These are phyloP conservation scores for Tipula lateralis DNA, from an alignment of 2,888 invertebrate species.

Conservation along the genomic window DNA sequence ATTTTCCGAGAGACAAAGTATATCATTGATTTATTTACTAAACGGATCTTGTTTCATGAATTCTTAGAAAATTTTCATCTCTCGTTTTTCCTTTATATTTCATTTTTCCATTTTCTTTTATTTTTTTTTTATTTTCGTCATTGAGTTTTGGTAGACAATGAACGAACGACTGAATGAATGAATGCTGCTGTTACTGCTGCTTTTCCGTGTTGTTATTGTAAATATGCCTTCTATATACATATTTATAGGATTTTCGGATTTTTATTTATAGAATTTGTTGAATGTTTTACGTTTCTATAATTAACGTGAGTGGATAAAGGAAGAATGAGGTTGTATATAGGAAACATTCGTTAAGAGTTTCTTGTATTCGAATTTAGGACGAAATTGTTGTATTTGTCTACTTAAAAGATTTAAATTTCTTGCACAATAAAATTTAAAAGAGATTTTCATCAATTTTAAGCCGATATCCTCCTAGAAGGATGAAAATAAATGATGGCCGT, in stretches of 20 bases:
- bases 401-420: no score
- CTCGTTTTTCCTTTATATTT: background rate
- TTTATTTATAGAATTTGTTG: slow-evolving; percentile 24
- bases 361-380: background rate
- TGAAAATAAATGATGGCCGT: no score
- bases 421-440: no score
- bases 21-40: background rate
- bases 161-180: slow-evolving; percentile 2
- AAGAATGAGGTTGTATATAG: background rate
- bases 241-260: background rate
- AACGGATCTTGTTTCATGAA: background rate
- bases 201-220: background rate
- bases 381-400: background rate
- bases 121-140: no score
- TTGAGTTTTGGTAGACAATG: background rate
- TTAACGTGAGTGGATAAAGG: background rate
- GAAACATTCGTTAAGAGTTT: background rate
- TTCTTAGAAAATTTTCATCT: background rate
- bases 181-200: background rate
- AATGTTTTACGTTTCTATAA: slow-evolving; percentile 19
- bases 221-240: background rate
- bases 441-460: no score
- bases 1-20: background rate
- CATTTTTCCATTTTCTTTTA: background rate
- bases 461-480: no score